Evolutionary conservation across 2,113 vertebrate species (phyloP).

Genomic region (Equus quagga): DNA sequence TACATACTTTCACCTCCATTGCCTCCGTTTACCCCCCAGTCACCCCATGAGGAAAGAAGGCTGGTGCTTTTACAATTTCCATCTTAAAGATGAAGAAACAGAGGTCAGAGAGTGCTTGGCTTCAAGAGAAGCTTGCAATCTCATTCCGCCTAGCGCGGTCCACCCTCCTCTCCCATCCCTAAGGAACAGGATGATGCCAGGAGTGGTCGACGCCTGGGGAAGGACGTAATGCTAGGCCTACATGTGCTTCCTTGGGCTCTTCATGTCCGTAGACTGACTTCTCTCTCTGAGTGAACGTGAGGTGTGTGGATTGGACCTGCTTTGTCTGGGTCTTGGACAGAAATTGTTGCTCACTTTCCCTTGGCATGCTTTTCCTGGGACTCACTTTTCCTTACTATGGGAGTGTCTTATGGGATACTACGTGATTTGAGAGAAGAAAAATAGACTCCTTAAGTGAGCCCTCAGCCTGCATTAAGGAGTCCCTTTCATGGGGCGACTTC

Average conservation of each 20-base stretch:
- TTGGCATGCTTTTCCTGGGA: not conserved
- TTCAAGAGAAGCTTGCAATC: not conserved
- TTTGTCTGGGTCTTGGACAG: not conserved
- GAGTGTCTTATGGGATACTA: no score
- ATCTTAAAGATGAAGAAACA: not conserved
- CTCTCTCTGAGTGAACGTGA: not conserved
- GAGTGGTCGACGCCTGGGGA: not conserved
- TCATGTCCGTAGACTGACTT: no score
- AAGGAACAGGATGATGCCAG: not conserved
- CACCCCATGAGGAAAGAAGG: not conserved
- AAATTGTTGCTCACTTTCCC: not conserved
- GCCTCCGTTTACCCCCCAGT: not conserved
- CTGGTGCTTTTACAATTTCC: not conserved
- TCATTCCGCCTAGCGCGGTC: not conserved
- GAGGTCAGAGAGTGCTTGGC: not conserved
- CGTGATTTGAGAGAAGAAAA: constrained; percentile 17
- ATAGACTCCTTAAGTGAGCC: not conserved
- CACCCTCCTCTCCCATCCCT: not conserved
- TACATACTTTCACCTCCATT: not conserved
- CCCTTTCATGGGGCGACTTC: not conserved
- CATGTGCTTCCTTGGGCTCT: fast-evolving
- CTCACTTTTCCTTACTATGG: not conserved
- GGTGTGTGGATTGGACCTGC: not conserved
- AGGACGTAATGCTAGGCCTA: not conserved
- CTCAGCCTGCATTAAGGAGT: not conserved